Evolutionary conservation across 2,888 invertebrate species (phyloP).

Genomic region (Cenopis cana): DNA sequence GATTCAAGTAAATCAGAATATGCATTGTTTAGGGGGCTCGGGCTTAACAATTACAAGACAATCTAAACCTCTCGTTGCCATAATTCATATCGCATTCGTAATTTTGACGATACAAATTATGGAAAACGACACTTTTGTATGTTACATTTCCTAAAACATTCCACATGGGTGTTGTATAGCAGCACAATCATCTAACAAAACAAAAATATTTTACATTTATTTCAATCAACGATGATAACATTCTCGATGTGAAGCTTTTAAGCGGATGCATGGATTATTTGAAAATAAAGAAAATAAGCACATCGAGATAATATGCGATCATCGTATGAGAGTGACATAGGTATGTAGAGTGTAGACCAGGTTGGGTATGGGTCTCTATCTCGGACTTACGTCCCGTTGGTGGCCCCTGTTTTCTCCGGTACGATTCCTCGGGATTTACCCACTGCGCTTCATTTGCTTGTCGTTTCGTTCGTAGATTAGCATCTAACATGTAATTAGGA

Average conservation of each 20-base stretch:
- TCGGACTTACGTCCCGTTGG: constrained; percentile 87
- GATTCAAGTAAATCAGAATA: constrained; percentile 68
- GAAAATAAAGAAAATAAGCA: constrained; percentile 71
- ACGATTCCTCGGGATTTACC: constrained; percentile 78
- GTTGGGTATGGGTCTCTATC: constrained; percentile 55
- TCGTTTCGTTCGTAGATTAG: constrained; percentile 75
- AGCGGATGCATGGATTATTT: constrained; percentile 70
- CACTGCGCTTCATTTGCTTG: constrained; percentile 74
- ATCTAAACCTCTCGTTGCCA: constrained; percentile 58
- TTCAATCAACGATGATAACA: constrained; percentile 77
- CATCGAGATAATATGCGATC: constrained; percentile 79
- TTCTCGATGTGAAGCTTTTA: constrained; percentile 81
- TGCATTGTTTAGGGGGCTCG: constrained; percentile 65
- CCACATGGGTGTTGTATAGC: constrained; percentile 62
- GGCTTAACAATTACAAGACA: constrained; percentile 54
- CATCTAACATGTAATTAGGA: constrained; percentile 60
- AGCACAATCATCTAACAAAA: constrained; percentile 55
- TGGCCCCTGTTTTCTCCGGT: constrained; percentile 87
- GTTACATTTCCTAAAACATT: constrained; percentile 75
- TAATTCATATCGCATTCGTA: constrained; percentile 54
- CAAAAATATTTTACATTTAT: constrained; percentile 48
- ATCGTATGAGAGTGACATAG: constrained; percentile 68
- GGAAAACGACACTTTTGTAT: constrained; percentile 65
- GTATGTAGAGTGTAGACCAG: constrained; percentile 39
- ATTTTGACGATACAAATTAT: constrained; percentile 49